phyloP scores from a whole-genome alignment of 1,140 invertebrate species.

The Pteromalus puparum region DNA sequence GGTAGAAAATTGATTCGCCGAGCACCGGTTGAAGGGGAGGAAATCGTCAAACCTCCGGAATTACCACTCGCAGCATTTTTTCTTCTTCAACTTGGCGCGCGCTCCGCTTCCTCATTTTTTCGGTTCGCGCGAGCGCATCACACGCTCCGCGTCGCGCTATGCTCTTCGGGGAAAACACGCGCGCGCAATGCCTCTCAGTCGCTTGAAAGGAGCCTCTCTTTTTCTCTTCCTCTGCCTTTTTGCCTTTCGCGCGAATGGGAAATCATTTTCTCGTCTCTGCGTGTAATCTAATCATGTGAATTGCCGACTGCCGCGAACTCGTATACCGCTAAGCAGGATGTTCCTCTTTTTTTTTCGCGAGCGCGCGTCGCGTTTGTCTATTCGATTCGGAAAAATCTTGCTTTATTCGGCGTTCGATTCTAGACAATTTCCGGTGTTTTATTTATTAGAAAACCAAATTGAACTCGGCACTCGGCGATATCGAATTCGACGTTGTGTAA shows the following conservation, averaged over 20 bases:
- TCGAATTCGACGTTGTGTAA: too few relatives aligned
- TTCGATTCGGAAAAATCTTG: too few relatives aligned
- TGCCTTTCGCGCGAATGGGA: background rate
- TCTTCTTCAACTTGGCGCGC: background rate
- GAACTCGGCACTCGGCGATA: too few relatives aligned
- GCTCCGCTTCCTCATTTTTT: conserved; percentile 24
- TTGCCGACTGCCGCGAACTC: background rate
- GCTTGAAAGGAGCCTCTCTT: conserved; percentile 13
- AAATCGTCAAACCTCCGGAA: background rate
- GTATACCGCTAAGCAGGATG: background rate
- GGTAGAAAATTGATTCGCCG: background rate
- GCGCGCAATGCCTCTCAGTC: background rate
- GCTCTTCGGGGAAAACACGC: conserved; percentile 25
- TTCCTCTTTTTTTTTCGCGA: background rate
- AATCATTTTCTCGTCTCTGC: conserved; percentile 15
- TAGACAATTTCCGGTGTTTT: too few relatives aligned
- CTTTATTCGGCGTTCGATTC: too few relatives aligned
- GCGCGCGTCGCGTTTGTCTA: too few relatives aligned
- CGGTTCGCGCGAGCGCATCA: background rate
- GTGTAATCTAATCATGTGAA: conserved; percentile 27
- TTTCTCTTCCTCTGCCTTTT: background rate
- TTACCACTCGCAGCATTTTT: background rate
- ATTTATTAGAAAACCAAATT: too few relatives aligned
- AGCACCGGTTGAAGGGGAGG: background rate
- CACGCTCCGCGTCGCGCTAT: background rate